phyloP scores from a whole-genome alignment of 2,888 invertebrate genomes.

The Monopis laevigella region DNA sequence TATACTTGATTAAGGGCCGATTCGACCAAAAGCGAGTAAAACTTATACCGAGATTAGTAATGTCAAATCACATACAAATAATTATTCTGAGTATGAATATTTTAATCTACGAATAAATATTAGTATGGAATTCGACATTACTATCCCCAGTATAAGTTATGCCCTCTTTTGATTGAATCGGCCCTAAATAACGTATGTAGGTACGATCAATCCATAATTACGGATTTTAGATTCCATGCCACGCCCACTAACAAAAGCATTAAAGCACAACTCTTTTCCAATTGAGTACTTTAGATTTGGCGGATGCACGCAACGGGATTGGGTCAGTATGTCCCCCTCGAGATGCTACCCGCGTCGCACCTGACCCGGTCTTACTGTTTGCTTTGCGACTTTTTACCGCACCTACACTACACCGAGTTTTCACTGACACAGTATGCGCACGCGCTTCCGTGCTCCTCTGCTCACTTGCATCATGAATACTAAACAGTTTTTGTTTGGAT shows the following conservation, averaged over 20 bases:
- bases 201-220: no score
- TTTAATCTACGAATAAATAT: no score
- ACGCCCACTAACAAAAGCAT: background rate
- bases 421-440: constrained; percentile 2
- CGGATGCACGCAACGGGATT: background rate
- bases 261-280: background rate
- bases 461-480: background rate
- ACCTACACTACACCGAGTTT: background rate
- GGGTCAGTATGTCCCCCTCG: background rate
- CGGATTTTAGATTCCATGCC: no score
- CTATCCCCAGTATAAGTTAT: no score
- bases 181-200: no score
- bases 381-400: background rate
- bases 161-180: no score
- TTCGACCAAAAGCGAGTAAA: no score
- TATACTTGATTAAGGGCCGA: no score
- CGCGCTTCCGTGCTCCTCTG: constrained; percentile 14
- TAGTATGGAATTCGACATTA: no score
- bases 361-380: constrained; percentile 10
- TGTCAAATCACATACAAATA: no score
- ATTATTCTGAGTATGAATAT: no score
- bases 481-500: background rate
- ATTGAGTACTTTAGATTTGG: background rate
- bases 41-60: no score
- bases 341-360: constrained; percentile 1